A percentile compares a stretch with the other conserved stretches of the same genome.
phyloP scores from a whole-genome alignment of 2,888 invertebrate genomes.

The Drymonia ruficornis region DNA sequence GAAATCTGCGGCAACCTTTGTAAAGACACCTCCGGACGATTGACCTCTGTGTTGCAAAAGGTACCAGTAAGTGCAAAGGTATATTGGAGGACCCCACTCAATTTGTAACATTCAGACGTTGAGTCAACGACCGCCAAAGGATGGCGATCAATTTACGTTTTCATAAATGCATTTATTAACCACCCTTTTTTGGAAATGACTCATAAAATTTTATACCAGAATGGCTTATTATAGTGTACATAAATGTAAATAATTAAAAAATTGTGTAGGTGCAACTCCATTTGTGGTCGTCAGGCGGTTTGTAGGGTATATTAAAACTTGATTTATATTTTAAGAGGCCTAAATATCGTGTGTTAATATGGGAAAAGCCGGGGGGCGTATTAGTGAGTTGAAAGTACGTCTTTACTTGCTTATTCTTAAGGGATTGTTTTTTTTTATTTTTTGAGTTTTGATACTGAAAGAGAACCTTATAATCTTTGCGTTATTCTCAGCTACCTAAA shows the following conservation, averaged over 20 bases:
- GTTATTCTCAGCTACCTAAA: too few relatives aligned
- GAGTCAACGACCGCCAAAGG: slow-evolving; percentile 58
- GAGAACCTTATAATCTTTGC: too few relatives aligned
- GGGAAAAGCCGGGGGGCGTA: too few relatives aligned
- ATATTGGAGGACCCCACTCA: slow-evolving; percentile 37
- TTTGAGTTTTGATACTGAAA: too few relatives aligned
- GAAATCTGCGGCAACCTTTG: slow-evolving; percentile 32
- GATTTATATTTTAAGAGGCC: not conserved
- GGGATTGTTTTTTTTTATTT: too few relatives aligned
- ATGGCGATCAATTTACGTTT: slow-evolving; percentile 61
- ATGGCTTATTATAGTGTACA: slow-evolving; percentile 47
- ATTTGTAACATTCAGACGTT: slow-evolving; percentile 53
- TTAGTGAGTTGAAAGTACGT: too few relatives aligned
- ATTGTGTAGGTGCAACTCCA: slow-evolving; percentile 13
- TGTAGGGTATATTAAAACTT: not conserved
- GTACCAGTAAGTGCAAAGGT: too few relatives aligned
- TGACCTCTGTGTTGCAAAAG: slow-evolving; percentile 28
- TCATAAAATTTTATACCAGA: slow-evolving; percentile 55
- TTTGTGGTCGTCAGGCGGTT: not conserved
- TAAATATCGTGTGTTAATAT: not conserved
- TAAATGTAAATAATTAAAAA: slow-evolving; percentile 42
- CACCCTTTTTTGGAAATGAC: slow-evolving; percentile 60
- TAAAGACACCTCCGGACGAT: slow-evolving; percentile 25
- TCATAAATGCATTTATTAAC: slow-evolving; percentile 67
- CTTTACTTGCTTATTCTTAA: too few relatives aligned